Conservation (phyloP, 2,888 invertebrate genomes). For the Dasysyrphus albostriatus region DNA sequence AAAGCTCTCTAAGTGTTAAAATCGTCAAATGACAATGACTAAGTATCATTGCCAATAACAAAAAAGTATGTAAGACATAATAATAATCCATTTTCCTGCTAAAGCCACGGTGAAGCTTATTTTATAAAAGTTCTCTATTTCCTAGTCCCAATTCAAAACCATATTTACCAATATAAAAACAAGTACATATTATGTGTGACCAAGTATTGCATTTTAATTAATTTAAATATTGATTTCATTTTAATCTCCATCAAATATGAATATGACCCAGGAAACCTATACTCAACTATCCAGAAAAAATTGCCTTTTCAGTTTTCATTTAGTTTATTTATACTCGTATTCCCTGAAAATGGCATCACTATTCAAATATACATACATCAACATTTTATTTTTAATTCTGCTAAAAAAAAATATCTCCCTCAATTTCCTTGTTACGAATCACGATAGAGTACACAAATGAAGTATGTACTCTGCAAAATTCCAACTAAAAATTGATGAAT, state of each 20-base stretch:
- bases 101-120: too few relatives aligned
- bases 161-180: too few relatives aligned
- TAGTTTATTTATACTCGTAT: not conserved
- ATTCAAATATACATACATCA: not conserved
- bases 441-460: not conserved
- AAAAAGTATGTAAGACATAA: too few relatives aligned
- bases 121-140: too few relatives aligned
- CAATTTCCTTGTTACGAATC: not conserved
- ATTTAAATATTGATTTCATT: too few relatives aligned
- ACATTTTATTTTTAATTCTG: not conserved
- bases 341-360: not conserved
- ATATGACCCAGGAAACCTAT: not conserved
- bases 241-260: not conserved
- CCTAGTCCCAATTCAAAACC: too few relatives aligned
- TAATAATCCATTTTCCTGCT: too few relatives aligned
- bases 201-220: too few relatives aligned
- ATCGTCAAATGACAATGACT: too few relatives aligned
- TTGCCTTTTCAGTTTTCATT: not conserved
- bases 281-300: not conserved
- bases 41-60: too few relatives aligned
- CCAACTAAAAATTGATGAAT: constrained; percentile 28
- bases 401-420: not conserved
- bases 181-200: too few relatives aligned
- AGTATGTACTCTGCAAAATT: not conserved
- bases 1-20: too few relatives aligned